A percentile compares a stretch with the other conserved stretches of the same genome.
These are phyloP conservation scores for Hoplodrina ambigua DNA, from an alignment of 2,888 invertebrate genomes.

Conservation along the genomic window DNA sequence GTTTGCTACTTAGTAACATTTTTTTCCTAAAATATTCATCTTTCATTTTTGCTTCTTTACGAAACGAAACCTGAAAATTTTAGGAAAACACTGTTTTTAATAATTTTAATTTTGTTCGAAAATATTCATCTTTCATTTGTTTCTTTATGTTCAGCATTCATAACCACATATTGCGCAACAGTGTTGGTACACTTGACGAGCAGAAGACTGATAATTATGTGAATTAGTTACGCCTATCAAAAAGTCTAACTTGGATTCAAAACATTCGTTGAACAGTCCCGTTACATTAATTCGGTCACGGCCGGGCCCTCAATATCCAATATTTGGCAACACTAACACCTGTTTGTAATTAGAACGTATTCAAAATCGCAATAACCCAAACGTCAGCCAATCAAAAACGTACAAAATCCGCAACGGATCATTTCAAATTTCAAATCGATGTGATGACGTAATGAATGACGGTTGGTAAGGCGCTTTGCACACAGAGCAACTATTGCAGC, in stretches of 20 bases:
- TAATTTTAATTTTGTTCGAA: not conserved
- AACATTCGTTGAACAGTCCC: slow-evolving; percentile 17
- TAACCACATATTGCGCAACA: not conserved
- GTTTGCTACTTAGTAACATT: too few species aligned
- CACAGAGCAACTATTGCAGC: too few species aligned
- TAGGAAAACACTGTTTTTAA: too few species aligned
- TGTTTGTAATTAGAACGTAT: slow-evolving; percentile 63
- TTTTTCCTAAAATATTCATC: too few species aligned
- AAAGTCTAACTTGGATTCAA: slow-evolving; percentile 2
- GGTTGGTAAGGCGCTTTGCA: too few species aligned
- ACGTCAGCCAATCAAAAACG: slow-evolving; percentile 58
- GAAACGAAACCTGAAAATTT: too few species aligned
- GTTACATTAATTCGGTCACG: slow-evolving; percentile 41
- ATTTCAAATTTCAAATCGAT: slow-evolving; percentile 58
- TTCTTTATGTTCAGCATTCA: not conserved
- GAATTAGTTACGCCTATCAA: slow-evolving; percentile 29
- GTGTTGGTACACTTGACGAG: not conserved
- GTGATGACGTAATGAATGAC: slow-evolving; percentile 77
- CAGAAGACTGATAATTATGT: not conserved
- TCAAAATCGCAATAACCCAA: slow-evolving; percentile 48
- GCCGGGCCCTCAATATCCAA: slow-evolving; percentile 38
- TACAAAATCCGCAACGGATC: slow-evolving; percentile 54
- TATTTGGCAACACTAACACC: slow-evolving; percentile 55
- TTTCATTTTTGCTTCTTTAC: too few species aligned
- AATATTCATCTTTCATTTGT: not conserved